phyloP scores from a whole-genome alignment of 2,113 vertebrate genomes.

The mouse (Mus musculus) region DNA sequence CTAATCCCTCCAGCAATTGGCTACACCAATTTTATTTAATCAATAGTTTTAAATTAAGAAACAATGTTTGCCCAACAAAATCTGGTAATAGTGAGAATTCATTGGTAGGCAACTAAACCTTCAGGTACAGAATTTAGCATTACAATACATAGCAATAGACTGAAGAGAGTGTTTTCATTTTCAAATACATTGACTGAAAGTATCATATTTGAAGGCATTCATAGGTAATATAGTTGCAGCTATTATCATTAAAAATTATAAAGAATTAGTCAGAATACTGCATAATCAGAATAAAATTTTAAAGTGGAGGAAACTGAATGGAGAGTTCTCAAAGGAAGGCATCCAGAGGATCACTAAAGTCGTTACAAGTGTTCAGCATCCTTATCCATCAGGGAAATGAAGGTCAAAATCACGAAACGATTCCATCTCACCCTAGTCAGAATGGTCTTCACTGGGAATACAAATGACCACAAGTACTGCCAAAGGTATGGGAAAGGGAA shows the following conservation, averaged over 20 bases:
- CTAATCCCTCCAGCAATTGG: no score
- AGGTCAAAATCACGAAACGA: background rate
- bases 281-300: background rate
- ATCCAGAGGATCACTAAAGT: background rate
- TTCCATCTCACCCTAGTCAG: background rate
- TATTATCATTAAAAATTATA: background rate
- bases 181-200: background rate
- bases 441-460: background rate
- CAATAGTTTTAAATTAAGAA: no score
- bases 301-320: background rate
- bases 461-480: background rate
- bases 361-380: background rate
- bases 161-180: background rate
- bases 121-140: no score
- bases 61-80: no score
- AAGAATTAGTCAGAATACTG: background rate
- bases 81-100: no score
- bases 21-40: no score
- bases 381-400: background rate
- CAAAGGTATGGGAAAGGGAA: background rate
- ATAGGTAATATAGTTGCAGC: background rate
- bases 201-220: background rate
- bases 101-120: no score
- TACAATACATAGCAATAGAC: no score
- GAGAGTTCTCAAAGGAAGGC: background rate